Evolutionary conservation across 2,797 vertebrate species (phyloP).

Genomic region (Dermochelys coriacea): DNA sequence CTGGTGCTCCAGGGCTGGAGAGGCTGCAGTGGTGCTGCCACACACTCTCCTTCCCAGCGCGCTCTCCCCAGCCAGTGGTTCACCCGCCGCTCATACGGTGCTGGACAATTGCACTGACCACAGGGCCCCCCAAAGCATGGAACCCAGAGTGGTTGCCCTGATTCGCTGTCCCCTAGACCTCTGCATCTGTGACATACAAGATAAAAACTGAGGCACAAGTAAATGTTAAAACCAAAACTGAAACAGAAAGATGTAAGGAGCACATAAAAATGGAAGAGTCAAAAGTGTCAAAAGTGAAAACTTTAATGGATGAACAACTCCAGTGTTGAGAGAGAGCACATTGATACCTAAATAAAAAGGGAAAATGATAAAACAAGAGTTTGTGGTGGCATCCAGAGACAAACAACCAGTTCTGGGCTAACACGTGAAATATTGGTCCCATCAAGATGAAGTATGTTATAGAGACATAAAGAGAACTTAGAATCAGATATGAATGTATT

Average conservation of each 20-base stretch:
- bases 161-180: too few relatives aligned
- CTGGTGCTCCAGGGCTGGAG: too few relatives aligned
- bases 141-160: too few relatives aligned
- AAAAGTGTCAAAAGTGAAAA: not conserved
- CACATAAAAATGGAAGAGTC: not conserved
- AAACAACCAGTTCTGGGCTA: not conserved
- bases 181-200: not conserved
- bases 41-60: too few relatives aligned
- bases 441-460: not conserved
- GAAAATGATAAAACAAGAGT: not conserved
- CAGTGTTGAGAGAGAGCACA: not conserved
- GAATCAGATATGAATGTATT: not conserved
- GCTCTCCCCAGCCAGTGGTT: too few relatives aligned
- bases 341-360: not conserved
- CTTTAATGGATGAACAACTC: not conserved
- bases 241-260: not conserved
- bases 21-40: too few relatives aligned
- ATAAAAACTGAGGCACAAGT: not conserved
- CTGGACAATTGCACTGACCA: too few relatives aligned
- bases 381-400: not conserved
- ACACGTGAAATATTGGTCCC: not conserved
- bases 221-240: not conserved
- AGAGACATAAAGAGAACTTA: not conserved
- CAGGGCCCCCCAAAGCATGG: too few relatives aligned
- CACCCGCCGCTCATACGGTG: rapidly evolving